Conservation (phyloP, 2,113 vertebrate species). For the Mustela lutreola region DNA sequence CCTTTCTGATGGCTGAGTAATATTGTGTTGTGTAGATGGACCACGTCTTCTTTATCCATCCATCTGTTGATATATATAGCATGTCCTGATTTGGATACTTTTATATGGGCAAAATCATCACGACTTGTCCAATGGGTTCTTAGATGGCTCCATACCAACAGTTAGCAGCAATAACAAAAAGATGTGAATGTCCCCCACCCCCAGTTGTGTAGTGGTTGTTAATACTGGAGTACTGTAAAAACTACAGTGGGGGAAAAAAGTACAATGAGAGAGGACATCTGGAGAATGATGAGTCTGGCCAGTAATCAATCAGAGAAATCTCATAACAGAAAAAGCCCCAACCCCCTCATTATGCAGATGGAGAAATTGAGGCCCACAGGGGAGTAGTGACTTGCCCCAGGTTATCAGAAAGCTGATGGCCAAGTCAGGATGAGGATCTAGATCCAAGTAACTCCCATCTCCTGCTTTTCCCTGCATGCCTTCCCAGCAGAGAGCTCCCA, state of each 20-base stretch:
- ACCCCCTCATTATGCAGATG: neutral
- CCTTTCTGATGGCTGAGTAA: no score
- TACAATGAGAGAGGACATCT: neutral
- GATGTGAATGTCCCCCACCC: neutral
- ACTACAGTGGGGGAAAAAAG: neutral
- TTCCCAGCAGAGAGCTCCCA: neutral
- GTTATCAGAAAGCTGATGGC: neutral
- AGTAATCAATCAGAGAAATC: conserved; percentile 15
- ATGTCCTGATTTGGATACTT: conserved; percentile 35
- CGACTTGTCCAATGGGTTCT: conserved; percentile 28
- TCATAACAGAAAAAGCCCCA: neutral
- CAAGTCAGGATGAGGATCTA: neutral
- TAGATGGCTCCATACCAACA: neutral
- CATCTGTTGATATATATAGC: neutral
- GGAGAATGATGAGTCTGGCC: neutral
- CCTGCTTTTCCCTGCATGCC: neutral
- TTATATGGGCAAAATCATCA: conserved; percentile 42
- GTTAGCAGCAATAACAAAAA: conserved; percentile 29
- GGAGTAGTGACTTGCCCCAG: neutral
- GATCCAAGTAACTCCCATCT: neutral
- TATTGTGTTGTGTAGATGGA: no score
- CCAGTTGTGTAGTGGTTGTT: neutral
- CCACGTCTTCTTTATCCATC: no score
- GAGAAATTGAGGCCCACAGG: conserved; percentile 31
- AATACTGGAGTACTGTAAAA: conserved; percentile 3